Conservation (phyloP, 2,113 vertebrate genomes). For the Gopherus flavomarginatus region DNA sequence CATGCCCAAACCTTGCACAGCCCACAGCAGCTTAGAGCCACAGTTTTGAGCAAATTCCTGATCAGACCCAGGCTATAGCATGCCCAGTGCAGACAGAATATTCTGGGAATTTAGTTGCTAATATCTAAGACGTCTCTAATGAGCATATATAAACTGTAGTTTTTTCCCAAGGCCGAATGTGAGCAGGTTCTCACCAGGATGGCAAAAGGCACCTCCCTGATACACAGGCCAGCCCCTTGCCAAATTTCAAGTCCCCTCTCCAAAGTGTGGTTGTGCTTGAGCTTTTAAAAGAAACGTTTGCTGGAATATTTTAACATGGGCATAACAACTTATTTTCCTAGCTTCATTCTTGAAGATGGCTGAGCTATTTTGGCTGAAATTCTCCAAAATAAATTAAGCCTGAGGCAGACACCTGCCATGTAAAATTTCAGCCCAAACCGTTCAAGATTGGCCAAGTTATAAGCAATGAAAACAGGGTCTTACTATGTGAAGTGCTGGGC, state of each 20-base stretch:
- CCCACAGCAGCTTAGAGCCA: not conserved
- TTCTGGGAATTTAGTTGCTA: not conserved
- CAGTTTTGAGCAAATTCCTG: not conserved
- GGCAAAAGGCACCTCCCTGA: not conserved
- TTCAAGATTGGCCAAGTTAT: not conserved
- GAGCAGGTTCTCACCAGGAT: not conserved
- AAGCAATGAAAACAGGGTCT: not conserved
- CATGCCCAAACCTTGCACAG: not conserved
- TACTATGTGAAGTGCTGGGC: not conserved
- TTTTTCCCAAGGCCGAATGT: not conserved
- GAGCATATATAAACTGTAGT: not conserved
- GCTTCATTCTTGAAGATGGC: not conserved
- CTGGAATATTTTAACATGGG: not conserved
- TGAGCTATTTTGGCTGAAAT: not conserved
- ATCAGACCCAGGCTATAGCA: not conserved
- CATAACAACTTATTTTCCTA: not conserved
- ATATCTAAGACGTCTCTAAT: not conserved
- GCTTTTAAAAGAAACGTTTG: not conserved
- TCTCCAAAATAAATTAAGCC: not conserved
- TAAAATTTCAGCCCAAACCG: not conserved
- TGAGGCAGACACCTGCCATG: not conserved
- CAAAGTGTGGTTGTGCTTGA: not conserved
- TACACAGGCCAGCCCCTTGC: not conserved
- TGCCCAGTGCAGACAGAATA: not conserved
- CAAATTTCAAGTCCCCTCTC: not conserved